These are phyloP conservation scores for Eretmochelys imbricata DNA, from an alignment of 2,113 vertebrate genomes.

Conservation along the genomic window DNA sequence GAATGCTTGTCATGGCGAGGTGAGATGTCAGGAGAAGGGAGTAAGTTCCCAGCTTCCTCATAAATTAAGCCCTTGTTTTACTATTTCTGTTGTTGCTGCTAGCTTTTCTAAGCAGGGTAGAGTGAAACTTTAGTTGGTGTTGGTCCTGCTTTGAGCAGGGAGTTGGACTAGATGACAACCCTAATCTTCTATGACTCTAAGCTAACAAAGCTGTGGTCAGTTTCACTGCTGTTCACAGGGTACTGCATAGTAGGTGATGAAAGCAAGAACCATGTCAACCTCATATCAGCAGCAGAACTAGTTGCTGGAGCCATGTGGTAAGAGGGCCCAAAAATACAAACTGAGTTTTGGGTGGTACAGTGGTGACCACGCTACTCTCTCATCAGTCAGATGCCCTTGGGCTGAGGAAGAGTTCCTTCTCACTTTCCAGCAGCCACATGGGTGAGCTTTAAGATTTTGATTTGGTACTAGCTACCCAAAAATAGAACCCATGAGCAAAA, in stretches of 20 bases:
- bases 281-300: too few species aligned
- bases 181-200: too few species aligned
- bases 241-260: not conserved
- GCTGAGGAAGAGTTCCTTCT: accelerated
- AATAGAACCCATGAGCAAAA: accelerated
- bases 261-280: not conserved
- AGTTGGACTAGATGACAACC: too few species aligned
- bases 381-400: not conserved
- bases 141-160: too few species aligned
- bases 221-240: not conserved
- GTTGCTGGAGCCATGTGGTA: too few species aligned
- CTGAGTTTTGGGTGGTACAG: not conserved
- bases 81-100: too few species aligned
- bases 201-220: not conserved
- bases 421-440: not conserved
- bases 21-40: too few species aligned
- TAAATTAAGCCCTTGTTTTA: too few species aligned
- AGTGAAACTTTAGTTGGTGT: not conserved
- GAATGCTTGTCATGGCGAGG: not conserved
- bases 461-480: not conserved
- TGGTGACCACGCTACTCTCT: not conserved
- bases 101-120: not conserved
- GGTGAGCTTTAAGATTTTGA: not conserved
- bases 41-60: too few species aligned
- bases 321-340: too few species aligned